phyloP scores from a whole-genome alignment of 2,797 vertebrate species.

The Champsocephalus gunnari region DNA sequence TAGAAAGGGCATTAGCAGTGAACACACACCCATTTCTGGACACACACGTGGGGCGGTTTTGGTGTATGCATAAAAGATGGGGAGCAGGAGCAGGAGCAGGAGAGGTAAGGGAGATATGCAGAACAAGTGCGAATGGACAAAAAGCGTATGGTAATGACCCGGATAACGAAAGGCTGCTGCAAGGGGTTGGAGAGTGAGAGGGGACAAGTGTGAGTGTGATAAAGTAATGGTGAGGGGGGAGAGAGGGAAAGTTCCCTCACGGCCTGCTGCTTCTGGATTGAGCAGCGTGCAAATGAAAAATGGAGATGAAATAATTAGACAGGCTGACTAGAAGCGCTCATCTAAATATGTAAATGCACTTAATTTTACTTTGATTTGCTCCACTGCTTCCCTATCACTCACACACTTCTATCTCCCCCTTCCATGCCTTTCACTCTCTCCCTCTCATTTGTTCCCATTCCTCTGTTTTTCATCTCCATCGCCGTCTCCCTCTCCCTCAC shows the following conservation, averaged over 20 bases:
- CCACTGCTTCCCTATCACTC: conserved; percentile 75
- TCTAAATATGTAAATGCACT: conserved; percentile 90
- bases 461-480: conserved; percentile 47
- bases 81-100: conserved; percentile 48
- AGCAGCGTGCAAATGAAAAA: conserved; percentile 80
- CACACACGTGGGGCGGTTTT: conserved; percentile 59
- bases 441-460: conserved; percentile 54
- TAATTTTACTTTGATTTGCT: conserved; percentile 88
- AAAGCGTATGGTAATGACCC: conserved; percentile 80
- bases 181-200: conserved; percentile 47
- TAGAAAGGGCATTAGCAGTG: conserved; percentile 59
- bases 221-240: conserved; percentile 61
- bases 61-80: conserved; percentile 78
- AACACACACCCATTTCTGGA: conserved; percentile 51
- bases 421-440: conserved; percentile 58
- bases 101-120: conserved; percentile 60
- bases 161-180: conserved; percentile 67
- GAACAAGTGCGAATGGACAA: conserved; percentile 75
- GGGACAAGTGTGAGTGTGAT: conserved; percentile 59
- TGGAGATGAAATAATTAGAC: conserved; percentile 89
- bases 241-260: conserved; percentile 69
- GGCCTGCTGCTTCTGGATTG: conserved; percentile 75
- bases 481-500: conserved; percentile 26
- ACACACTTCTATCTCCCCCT: conserved; percentile 46
- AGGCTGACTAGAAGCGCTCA: conserved; percentile 84